Evolutionary conservation across 2,113 vertebrate species (phyloP).

Genomic region (Brachypodius melanocephalos): DNA sequence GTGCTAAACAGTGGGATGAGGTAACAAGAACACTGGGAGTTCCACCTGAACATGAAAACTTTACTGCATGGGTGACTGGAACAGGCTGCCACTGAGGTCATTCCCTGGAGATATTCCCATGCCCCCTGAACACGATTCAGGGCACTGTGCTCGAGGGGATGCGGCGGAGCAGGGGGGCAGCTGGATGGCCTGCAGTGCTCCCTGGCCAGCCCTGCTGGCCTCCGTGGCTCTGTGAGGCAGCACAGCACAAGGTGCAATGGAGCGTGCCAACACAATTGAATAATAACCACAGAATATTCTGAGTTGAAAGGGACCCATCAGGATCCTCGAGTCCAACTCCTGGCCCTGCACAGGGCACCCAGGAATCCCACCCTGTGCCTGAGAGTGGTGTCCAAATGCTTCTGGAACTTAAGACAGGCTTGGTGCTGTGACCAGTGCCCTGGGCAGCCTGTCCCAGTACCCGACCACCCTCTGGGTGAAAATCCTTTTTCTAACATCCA

Average conservation of each 20-base stretch:
- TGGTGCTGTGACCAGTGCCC: no score
- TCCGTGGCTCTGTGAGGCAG: not conserved
- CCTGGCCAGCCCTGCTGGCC: not conserved
- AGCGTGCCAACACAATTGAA: accelerated
- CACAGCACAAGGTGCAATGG: not conserved
- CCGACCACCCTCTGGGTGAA: not conserved
- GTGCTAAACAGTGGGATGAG: not conserved
- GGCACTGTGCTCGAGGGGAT: no score
- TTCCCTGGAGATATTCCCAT: not conserved
- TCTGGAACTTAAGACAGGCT: not conserved
- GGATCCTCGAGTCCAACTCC: accelerated
- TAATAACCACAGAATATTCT: not conserved
- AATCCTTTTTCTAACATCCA: accelerated
- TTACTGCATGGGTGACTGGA: not conserved
- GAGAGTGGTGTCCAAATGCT: accelerated
- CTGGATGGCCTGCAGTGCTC: not conserved
- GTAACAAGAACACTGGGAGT: not conserved
- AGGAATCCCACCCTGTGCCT: not conserved
- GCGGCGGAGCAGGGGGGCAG: not conserved
- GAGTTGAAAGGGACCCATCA: not conserved
- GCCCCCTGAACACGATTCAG: not conserved
- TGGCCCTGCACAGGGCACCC: not conserved
- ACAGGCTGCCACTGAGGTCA: not conserved
- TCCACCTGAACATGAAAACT: not conserved
- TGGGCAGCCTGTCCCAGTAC: not conserved